Conservation (phyloP, 2,113 vertebrate genomes). For the Fulica atra region DNA sequence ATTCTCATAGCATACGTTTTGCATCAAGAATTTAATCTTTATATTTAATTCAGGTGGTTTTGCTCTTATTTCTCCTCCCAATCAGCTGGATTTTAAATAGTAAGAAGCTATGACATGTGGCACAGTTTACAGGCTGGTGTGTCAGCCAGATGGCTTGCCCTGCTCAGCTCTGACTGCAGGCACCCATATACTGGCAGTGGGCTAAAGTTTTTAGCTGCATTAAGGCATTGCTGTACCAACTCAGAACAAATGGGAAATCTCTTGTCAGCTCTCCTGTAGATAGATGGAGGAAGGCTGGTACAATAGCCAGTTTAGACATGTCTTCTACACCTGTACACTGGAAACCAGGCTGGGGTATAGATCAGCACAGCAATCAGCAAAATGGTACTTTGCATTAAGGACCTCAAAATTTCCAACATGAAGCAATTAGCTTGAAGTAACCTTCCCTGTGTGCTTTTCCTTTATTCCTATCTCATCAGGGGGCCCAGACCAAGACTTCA, state of each 20-base stretch:
- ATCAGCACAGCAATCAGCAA: neutral
- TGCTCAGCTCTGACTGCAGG: neutral
- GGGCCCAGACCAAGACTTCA: neutral
- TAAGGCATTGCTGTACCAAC: neutral
- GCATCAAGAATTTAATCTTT: neutral
- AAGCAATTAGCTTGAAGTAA: neutral
- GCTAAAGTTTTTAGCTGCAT: neutral
- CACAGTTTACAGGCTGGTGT: neutral
- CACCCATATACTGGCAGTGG: rapidly evolving
- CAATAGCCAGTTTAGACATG: neutral
- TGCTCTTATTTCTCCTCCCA: neutral
- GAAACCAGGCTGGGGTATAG: neutral
- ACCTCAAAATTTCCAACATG: neutral
- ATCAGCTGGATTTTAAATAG: neutral
- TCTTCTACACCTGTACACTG: neutral
- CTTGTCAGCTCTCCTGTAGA: neutral
- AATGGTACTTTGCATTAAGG: neutral
- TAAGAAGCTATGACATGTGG: neutral
- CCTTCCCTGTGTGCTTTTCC: neutral
- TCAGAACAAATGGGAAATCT: neutral
- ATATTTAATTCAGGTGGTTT: neutral
- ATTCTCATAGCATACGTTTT: neutral
- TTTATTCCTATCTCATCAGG: neutral
- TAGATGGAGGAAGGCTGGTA: neutral
- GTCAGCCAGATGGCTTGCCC: neutral